Percentiles rank a stretch among this genome's conserved stretches.
Evolutionary conservation across 2,888 invertebrate species (phyloP).

Genomic region (Leptopilina drosophilae): DNA sequence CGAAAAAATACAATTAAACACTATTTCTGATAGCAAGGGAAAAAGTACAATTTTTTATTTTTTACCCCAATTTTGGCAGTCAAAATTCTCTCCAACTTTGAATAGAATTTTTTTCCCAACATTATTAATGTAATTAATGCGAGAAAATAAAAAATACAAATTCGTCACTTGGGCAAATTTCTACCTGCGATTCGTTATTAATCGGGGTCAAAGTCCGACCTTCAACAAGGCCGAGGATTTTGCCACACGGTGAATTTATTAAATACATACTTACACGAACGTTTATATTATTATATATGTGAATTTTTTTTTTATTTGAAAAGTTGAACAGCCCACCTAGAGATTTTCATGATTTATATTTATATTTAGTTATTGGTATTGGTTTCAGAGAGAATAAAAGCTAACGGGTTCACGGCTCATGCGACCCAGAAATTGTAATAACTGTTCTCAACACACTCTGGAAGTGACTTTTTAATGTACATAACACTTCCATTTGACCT

Average conservation of each 20-base stretch:
- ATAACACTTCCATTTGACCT: constrained; percentile 21
- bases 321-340: constrained; percentile 37
- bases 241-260: neutral
- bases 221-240: constrained; percentile 60
- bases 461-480: constrained; percentile 7
- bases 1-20: too few species aligned
- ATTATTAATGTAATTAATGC: too few species aligned
- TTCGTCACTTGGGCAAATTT: constrained; percentile 42
- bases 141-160: neutral
- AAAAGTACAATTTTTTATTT: too few species aligned
- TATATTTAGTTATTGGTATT: too few species aligned
- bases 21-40: too few species aligned
- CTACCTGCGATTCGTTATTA: constrained; percentile 45
- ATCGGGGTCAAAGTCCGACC: constrained; percentile 59
- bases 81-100: too few species aligned
- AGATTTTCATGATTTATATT: constrained; percentile 30
- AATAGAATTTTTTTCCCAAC: too few species aligned
- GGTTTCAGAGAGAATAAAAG: constrained; percentile 46
- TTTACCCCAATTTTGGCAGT: too few species aligned
- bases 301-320: neutral
- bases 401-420: constrained; percentile 45
- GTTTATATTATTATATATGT: neutral
- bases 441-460: constrained; percentile 38
- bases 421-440: constrained; percentile 38
- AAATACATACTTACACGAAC: too few species aligned